These are phyloP conservation scores for Thalassophryne amazonica DNA, from an alignment of 2,797 vertebrate genomes.

Conservation along the genomic window DNA sequence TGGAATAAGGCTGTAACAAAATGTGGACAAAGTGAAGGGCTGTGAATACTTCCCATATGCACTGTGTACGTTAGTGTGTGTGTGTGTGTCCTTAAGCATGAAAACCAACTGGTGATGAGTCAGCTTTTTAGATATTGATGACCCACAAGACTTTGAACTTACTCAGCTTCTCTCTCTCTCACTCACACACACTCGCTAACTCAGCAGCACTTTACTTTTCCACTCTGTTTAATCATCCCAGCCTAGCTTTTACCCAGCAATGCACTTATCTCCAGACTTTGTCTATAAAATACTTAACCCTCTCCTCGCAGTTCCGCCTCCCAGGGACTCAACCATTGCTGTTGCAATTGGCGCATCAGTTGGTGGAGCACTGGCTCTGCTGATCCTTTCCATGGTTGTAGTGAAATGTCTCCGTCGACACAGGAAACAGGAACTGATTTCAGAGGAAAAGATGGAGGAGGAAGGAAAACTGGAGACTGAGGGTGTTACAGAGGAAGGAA, in stretches of 20 bases:
- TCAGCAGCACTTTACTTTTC: slow-evolving; percentile 57
- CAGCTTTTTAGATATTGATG: slow-evolving; percentile 69
- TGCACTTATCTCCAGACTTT: slow-evolving; percentile 37
- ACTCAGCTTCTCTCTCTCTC: slow-evolving; percentile 24
- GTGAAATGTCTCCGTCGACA: slow-evolving; percentile 94
- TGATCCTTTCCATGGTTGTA: slow-evolving; percentile 93
- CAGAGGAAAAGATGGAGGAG: slow-evolving; percentile 96
- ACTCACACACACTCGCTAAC: slow-evolving; percentile 19
- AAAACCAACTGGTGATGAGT: slow-evolving; percentile 48
- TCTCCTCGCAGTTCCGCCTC: slow-evolving; percentile 80
- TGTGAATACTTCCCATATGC: too few relatives aligned
- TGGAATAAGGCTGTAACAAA: too few relatives aligned
- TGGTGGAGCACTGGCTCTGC: slow-evolving; percentile 89
- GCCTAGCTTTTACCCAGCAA: slow-evolving; percentile 50
- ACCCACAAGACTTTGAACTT: slow-evolving; percentile 36
- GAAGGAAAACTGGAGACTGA: slow-evolving; percentile 93
- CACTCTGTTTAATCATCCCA: slow-evolving; percentile 56
- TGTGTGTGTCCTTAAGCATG: slow-evolving; percentile 5
- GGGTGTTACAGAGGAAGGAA: slow-evolving; percentile 86
- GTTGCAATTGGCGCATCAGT: slow-evolving; percentile 94
- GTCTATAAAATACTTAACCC: slow-evolving; percentile 44
- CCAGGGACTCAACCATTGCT: slow-evolving; percentile 92
- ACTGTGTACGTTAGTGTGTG: not conserved
- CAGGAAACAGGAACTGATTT: slow-evolving; percentile 91
- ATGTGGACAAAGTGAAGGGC: too few relatives aligned